Base-by-base conservation (phyloP, 2,888 invertebrate genomes). In the Exocentrus adspersus region DNA sequence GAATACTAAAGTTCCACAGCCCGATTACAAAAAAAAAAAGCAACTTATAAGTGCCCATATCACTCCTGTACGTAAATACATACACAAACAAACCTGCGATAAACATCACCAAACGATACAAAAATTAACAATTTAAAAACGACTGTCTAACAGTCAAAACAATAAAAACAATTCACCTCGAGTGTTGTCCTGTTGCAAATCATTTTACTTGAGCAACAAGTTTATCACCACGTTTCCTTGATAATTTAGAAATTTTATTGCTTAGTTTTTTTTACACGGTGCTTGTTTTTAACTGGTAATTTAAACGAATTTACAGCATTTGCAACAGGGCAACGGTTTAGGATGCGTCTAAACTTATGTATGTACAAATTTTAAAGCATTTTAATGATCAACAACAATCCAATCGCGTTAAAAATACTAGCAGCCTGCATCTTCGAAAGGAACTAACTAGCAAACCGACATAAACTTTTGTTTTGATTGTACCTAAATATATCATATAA, bases 401-500 rank as follows among this genome's bases (percentile, higher is more conserved):
- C 70, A 69, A 68, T 68, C 61, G 56, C 63, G 66, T 59, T 61
- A 60, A 68, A 69, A 62, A 65, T 64, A 67, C 65, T 64, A 72
- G 65, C 57, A 62, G 63, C 61, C 61, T 63, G 66, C 65, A 62
- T 62, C 56, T 63, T 60, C 41, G 56, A 71, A 67, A 62, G 65
- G 63, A 69, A 67, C 69, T 63, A 70, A 70, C 70, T 71, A 71
- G 61, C 42, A 71, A 71, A 71, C 69, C 64, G 16, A 60, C 32
- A 14, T 52, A 43, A 51, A 52, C 30, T 54, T 60, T 75, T n/a
- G n/a, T n/a, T 77, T 73, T 78, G 78, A 79, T 76, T 75, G 77
- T 79, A 82, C 79, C 78, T 82, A 81, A 81, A 81, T 80, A 81
- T 80, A 62, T 74, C 74, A 76, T 80, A 80, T 80, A 79, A 80